Evolutionary conservation across 1,140 invertebrate species (phyloP).

Genomic region (Drosophila arizonae): DNA sequence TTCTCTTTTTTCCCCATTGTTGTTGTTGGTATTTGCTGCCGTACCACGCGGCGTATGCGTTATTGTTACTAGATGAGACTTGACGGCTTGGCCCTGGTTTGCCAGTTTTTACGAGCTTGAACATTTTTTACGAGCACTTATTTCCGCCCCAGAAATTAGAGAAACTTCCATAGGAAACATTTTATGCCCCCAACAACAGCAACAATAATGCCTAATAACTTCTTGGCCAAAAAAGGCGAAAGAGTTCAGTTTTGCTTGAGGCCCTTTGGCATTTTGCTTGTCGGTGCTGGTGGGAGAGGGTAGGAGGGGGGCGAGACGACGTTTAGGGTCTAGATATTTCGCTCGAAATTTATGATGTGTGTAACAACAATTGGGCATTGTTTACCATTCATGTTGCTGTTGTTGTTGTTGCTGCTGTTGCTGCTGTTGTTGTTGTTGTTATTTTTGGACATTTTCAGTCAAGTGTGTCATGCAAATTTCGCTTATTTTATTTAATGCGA

Average conservation of each 20-base stretch:
- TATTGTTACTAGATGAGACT: constrained; percentile 16
- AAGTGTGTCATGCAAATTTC: constrained; percentile 70
- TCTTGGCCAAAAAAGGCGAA: constrained; percentile 46
- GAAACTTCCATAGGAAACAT: constrained; percentile 52
- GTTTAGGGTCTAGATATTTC: constrained; percentile 9
- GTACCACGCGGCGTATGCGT: constrained; percentile 29
- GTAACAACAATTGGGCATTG: constrained; percentile 73
- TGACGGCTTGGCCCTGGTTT: background rate
- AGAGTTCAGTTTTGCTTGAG: constrained; percentile 26
- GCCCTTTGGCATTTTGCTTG: background rate
- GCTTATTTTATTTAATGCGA: constrained; percentile 68
- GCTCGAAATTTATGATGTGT: constrained; percentile 75
- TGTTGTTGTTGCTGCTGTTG: constrained; percentile 7
- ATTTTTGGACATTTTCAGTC: constrained; percentile 21
- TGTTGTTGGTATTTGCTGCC: too few species aligned
- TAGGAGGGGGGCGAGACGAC: background rate
- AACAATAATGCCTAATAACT: constrained; percentile 43
- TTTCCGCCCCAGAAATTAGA: constrained; percentile 82
- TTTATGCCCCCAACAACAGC: constrained; percentile 47
- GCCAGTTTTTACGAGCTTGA: constrained; percentile 59
- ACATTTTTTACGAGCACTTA: constrained; percentile 81
- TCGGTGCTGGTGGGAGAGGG: background rate
- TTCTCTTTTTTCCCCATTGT: background rate
- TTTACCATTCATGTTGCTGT: constrained; percentile 21
- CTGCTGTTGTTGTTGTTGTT: constrained; percentile 4